These are phyloP conservation scores for Drosophila neotestacea DNA, from an alignment of 2,888 invertebrate genomes.

Conservation along the genomic window DNA sequence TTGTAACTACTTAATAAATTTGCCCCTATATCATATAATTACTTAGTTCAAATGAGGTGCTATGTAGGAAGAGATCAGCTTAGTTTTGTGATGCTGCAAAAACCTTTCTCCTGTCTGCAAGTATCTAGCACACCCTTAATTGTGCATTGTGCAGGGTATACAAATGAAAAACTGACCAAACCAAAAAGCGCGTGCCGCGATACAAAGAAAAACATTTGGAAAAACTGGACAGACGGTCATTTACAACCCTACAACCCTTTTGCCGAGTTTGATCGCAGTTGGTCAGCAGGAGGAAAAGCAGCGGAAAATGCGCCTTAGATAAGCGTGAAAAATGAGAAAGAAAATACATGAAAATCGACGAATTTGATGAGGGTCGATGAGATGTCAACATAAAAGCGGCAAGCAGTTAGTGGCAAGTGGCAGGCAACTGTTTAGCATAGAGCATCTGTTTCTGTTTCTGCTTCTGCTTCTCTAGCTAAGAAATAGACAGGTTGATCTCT, in stretches of 20 bases:
- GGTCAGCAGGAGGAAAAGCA: slow-evolving; percentile 17
- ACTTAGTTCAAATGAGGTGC: not conserved
- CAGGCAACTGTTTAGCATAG: slow-evolving; percentile 41
- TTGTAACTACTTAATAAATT: not conserved
- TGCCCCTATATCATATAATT: not conserved
- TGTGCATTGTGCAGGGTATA: slow-evolving; percentile 13
- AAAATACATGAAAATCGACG: slow-evolving; percentile 69
- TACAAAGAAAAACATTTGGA: slow-evolving; percentile 11
- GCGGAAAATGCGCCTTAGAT: slow-evolving; percentile 56
- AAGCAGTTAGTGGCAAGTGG: slow-evolving; percentile 34
- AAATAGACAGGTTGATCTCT: slow-evolving; percentile 46
- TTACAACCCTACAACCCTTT: slow-evolving; percentile 48
- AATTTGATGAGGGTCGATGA: slow-evolving; percentile 73
- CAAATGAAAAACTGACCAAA: slow-evolving; percentile 39
- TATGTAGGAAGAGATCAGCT: not conserved
- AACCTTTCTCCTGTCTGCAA: too few relatives aligned
- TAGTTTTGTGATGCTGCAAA: too few relatives aligned
- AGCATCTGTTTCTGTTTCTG: slow-evolving; percentile 6
- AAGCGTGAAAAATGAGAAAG: slow-evolving; percentile 70
- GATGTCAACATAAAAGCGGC: slow-evolving; percentile 61
- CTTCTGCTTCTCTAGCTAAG: not conserved
- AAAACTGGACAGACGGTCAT: slow-evolving; percentile 12
- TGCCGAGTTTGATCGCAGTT: not conserved
- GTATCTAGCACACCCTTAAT: not conserved
- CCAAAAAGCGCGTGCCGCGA: slow-evolving; percentile 64